phyloP scores from a whole-genome alignment of 2,888 invertebrate genomes.

The Mythimna ferrago region DNA sequence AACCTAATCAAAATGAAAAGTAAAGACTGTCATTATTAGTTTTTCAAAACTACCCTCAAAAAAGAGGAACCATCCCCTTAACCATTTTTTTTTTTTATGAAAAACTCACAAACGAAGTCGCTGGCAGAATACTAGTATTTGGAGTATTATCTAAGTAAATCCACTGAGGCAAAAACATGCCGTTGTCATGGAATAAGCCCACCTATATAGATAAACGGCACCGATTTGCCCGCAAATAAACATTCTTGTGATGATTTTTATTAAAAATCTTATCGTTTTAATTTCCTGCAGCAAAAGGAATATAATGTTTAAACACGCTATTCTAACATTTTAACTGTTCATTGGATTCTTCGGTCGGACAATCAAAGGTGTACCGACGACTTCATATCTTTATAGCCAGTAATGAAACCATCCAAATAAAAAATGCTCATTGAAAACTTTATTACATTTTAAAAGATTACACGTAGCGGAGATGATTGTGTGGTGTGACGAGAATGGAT shows the following conservation, averaged over 20 bases:
- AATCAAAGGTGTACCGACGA: constrained; percentile 16
- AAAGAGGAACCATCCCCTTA: too few relatives aligned
- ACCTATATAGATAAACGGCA: neutral
- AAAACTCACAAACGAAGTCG: too few relatives aligned
- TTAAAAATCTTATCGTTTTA: constrained; percentile 13
- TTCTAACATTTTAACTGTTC: constrained; percentile 28
- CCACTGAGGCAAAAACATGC: neutral
- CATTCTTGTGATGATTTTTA: neutral
- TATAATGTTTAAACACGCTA: constrained; percentile 2
- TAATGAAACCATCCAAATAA: constrained; percentile 33
- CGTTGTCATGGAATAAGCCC: neutral
- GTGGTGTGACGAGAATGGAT: too few relatives aligned
- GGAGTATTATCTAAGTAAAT: neutral
- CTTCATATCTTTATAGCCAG: constrained; percentile 32
- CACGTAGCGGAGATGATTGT: too few relatives aligned
- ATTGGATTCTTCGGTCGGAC: constrained; percentile 1
- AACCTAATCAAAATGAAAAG: too few relatives aligned
- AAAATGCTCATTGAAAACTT: constrained; percentile 18
- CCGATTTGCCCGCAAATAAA: neutral
- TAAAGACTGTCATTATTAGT: too few relatives aligned
- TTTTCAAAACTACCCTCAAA: too few relatives aligned
- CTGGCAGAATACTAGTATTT: too few relatives aligned
- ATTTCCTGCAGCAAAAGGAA: constrained; percentile 29
- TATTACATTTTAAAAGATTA: constrained; percentile 28
- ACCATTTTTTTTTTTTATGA: too few relatives aligned